Evolutionary conservation across 2,113 vertebrate species (phyloP).

Genomic region (Ophthalmolycus amberensis): DNA sequence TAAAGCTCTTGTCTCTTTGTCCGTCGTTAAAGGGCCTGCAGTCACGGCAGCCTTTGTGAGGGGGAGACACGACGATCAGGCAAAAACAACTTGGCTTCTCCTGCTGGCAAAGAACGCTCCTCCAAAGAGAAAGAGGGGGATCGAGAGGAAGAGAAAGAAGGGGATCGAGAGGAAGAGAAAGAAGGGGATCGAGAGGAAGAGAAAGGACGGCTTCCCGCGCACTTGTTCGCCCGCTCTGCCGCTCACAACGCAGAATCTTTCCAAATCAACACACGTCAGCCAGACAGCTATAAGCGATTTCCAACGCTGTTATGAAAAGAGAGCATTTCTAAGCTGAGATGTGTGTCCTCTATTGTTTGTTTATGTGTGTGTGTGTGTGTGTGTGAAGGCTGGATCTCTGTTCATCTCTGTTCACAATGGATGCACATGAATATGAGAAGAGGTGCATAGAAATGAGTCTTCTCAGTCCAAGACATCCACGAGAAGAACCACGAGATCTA

Average conservation of each 20-base stretch:
- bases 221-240: conserved; percentile 69
- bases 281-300: conserved; percentile 77
- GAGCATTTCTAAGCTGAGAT: conserved; percentile 70
- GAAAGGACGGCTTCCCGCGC: conserved; percentile 71
- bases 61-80: conserved; percentile 66
- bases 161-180: conserved; percentile 23
- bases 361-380: conserved; percentile 40
- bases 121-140: conserved; percentile 28
- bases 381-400: conserved; percentile 56
- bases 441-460: conserved; percentile 38
- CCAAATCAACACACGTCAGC: conserved; percentile 81
- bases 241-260: conserved; percentile 79
- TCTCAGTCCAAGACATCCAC: conserved; percentile 47
- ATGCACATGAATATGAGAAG: conserved; percentile 48
- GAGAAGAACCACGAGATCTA: conserved; percentile 19
- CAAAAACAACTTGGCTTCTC: conserved; percentile 73
- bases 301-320: conserved; percentile 65
- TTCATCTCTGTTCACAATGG: conserved; percentile 56
- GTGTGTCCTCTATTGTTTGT: conserved; percentile 71
- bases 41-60: conserved; percentile 78
- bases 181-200: conserved; percentile 53
- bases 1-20: conserved; percentile 80
- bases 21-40: conserved; percentile 69
- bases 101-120: conserved; percentile 69
- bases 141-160: too few relatives aligned